Evolutionary conservation across 2,113 vertebrate species (phyloP).

Genomic region (Sminthopsis crassicaudata): DNA sequence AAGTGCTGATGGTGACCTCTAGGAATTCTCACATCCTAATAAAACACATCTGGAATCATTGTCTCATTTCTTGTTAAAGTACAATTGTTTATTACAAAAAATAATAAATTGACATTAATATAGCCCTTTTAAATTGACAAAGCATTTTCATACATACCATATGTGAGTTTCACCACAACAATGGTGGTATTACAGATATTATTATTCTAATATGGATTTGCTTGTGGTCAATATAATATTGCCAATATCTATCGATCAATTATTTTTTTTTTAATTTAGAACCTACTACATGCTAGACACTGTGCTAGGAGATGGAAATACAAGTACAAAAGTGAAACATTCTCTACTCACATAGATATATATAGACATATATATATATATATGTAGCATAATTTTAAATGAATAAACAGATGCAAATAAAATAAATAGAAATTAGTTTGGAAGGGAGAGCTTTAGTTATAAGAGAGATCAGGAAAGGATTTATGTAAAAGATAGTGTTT

Average conservation of each 20-base stretch:
- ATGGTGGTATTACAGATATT: neutral
- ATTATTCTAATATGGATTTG: neutral
- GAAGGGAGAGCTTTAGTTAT: neutral
- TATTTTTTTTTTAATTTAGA: neutral
- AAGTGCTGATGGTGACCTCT: neutral
- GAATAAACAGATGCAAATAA: neutral
- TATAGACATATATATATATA: neutral
- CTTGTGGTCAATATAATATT: neutral
- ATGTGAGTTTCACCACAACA: neutral
- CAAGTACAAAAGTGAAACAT: neutral
- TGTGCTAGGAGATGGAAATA: neutral
- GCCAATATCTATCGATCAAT: neutral
- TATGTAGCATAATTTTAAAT: neutral
- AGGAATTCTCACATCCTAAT: neutral
- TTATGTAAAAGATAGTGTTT: neutral
- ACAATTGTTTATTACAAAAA: neutral
- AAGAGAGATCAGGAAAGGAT: neutral
- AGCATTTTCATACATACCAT: neutral
- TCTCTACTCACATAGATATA: neutral
- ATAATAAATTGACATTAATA: neutral
- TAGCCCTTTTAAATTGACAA: neutral
- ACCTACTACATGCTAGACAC: neutral
- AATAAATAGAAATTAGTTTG: neutral
- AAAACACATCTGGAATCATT: neutral
- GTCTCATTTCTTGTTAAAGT: neutral